Evolutionary conservation across 2,113 vertebrate species (phyloP).

Genomic region (Madoqua kirkii): DNA sequence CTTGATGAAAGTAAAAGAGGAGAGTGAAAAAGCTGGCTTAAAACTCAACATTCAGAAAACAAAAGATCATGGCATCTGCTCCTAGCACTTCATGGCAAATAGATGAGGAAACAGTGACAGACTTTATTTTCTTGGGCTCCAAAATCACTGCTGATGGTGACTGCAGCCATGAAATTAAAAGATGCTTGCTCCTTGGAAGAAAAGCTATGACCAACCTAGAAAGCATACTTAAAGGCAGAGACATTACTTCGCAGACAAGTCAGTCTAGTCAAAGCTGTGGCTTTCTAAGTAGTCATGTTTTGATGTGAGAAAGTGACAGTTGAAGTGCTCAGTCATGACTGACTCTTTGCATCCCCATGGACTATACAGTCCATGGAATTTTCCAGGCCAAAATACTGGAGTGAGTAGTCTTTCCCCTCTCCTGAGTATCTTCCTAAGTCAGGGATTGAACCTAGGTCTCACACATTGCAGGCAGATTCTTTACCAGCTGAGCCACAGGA

Average conservation of each 20-base stretch:
- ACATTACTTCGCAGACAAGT: neutral
- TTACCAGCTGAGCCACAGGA: no score
- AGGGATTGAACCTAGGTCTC: neutral
- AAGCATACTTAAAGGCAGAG: neutral
- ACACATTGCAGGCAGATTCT: no score
- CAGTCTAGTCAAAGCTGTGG: neutral
- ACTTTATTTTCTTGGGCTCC: neutral
- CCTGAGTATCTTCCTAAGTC: neutral
- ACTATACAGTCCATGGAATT: neutral
- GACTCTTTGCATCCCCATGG: neutral
- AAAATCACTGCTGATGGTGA: neutral
- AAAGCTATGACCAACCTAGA: neutral
- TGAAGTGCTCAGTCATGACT: neutral
- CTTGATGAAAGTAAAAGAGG: neutral
- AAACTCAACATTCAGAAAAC: neutral
- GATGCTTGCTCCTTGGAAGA: neutral
- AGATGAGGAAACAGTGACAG: neutral
- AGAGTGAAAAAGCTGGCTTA: neutral
- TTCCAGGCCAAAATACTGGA: neutral
- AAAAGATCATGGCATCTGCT: neutral
- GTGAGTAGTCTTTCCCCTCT: neutral
- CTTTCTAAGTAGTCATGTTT: neutral
- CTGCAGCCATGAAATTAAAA: neutral
- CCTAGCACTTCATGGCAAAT: neutral
- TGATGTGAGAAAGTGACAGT: neutral